Evolutionary conservation across 2,113 vertebrate species (phyloP).

Genomic region (Rhegmatorhina hoffmannsi): DNA sequence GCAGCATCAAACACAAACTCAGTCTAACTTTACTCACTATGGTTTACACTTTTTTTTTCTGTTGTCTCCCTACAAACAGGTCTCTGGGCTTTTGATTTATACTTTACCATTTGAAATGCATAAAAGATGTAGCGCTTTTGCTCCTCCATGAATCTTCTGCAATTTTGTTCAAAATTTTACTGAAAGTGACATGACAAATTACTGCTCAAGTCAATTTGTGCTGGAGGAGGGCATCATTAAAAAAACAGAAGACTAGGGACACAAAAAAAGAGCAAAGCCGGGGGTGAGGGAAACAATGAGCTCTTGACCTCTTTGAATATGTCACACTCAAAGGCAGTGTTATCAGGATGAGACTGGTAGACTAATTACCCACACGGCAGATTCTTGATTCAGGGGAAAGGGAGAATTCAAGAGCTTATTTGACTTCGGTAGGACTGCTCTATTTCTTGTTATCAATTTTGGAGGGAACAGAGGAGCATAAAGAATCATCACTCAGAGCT

Average conservation of each 20-base stretch:
- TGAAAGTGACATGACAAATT: conserved; percentile 70
- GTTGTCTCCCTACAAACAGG: conserved; percentile 13
- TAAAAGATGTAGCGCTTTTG: conserved; percentile 38
- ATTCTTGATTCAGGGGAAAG: not conserved
- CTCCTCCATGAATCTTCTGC: conserved; percentile 53
- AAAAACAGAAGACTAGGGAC: conserved; percentile 4
- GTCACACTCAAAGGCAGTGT: not conserved
- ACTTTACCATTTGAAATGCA: conserved; percentile 55
- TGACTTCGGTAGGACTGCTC: not conserved
- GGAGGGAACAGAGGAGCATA: not conserved
- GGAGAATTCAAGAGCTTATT: not conserved
- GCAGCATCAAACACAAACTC: not conserved
- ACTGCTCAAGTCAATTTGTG: conserved; percentile 42
- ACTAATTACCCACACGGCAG: not conserved
- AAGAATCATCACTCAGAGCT: not conserved
- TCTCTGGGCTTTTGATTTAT: conserved; percentile 63
- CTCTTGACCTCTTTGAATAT: conserved; percentile 17
- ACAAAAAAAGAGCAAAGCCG: not conserved
- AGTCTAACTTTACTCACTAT: not conserved
- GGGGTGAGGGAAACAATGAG: not conserved
- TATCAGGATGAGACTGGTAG: not conserved
- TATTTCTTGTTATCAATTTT: not conserved
- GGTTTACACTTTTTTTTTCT: not conserved
- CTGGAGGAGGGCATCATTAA: conserved; percentile 55
- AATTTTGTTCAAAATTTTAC: conserved; percentile 67